Conservation (phyloP, 2,113 vertebrate genomes). For the Mobula birostris region DNA sequence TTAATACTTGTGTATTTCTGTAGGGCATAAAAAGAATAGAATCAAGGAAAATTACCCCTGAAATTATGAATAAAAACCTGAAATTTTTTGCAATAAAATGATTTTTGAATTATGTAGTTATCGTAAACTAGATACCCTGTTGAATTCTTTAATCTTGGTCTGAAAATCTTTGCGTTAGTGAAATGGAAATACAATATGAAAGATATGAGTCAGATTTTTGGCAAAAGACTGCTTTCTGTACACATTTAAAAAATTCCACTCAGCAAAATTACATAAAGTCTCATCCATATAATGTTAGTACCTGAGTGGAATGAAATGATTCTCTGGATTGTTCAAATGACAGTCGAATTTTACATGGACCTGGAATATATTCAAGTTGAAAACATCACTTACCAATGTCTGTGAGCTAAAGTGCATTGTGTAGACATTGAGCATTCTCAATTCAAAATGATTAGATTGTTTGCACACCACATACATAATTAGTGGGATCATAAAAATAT, state of each 20-base stretch:
- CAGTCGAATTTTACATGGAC: background rate
- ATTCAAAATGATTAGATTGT: constrained; percentile 23
- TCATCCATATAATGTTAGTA: background rate
- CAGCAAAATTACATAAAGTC: constrained; percentile 16
- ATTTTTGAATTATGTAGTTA: background rate
- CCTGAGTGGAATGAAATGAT: background rate
- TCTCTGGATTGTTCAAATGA: background rate
- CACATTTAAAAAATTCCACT: background rate
- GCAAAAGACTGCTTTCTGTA: background rate
- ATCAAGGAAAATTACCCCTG: background rate
- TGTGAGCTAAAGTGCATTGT: background rate
- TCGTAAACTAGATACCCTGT: background rate
- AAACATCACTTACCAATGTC: background rate
- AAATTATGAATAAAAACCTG: background rate
- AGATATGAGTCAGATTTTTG: background rate
- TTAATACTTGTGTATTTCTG: background rate
- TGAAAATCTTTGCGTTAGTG: background rate
- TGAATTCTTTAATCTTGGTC: background rate
- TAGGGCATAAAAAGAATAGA: background rate
- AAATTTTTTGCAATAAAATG: background rate
- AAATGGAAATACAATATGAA: background rate
- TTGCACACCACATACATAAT: background rate
- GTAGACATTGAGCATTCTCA: constrained; percentile 19
- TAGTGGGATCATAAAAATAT: constrained; percentile 10
- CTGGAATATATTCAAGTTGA: background rate